These are phyloP conservation scores for Brachycybe producta DNA, from an alignment of 2,888 invertebrate genomes.

Conservation along the genomic window DNA sequence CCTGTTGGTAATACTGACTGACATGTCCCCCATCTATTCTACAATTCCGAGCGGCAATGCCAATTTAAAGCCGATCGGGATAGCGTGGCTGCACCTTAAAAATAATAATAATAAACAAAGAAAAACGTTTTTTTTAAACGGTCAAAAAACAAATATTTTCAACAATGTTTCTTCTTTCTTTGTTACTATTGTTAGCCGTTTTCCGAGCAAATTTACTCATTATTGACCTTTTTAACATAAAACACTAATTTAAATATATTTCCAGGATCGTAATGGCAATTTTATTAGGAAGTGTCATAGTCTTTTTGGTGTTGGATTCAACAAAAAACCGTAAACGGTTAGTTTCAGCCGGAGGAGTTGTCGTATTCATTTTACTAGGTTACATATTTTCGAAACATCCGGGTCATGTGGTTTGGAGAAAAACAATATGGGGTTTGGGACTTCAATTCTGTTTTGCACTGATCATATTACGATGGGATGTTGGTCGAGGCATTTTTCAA, in stretches of 20 bases:
- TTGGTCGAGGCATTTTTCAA: conserved; percentile 56
- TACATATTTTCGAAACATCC: conserved; percentile 50
- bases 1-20: too few species aligned
- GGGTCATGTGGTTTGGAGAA: conserved; percentile 52
- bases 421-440: conserved; percentile 62
- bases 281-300: conserved; percentile 40
- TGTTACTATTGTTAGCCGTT: too few species aligned
- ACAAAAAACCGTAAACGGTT: conserved; percentile 45
- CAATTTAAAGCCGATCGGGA: too few species aligned
- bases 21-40: too few species aligned
- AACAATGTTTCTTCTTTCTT: too few species aligned
- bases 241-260: neutral
- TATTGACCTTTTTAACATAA: too few species aligned
- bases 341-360: conserved; percentile 53
- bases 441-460: conserved; percentile 76
- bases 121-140: too few species aligned
- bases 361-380: conserved; percentile 48
- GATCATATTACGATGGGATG: conserved; percentile 68
- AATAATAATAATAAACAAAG: too few species aligned
- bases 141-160: too few species aligned
- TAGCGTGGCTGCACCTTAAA: too few species aligned
- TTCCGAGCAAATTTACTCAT: neutral
- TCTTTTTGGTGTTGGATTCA: conserved; percentile 54
- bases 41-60: too few species aligned
- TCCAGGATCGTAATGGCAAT: conserved; percentile 33